Base-by-base conservation (phyloP, 2,797 vertebrate genomes). In the Hybognathus amarus region DNA sequence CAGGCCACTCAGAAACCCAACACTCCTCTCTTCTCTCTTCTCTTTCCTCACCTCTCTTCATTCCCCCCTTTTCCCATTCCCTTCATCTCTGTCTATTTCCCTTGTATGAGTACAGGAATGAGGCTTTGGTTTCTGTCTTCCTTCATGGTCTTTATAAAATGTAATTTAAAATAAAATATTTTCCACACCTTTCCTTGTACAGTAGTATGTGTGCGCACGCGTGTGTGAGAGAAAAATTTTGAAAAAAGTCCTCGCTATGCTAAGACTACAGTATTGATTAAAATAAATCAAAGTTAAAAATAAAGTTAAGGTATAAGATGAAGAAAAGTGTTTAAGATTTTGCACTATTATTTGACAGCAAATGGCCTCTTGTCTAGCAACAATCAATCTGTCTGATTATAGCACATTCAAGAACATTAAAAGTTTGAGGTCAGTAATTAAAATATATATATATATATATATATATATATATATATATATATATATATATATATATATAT, bases 1-100 rank as follows among this genome's bases (percentile, higher is more conserved):
- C 76, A 89, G 93, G 87, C 89, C 85, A 90, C 82, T 73, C 68
- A 86, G 93, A 93, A 94, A 95, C 92, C 85, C 76, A 86, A 94
- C 89, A 89, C 88, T 80, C 30, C 68, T 77, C 79, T 54, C 61
- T 75, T 83, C 85, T 83, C 85, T 77, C 75, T 40, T 80, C 36
- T 81, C 77, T 70, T 69, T 86, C 76, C 69, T 67, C 82, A 68
- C 81, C 61, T 84, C 82, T 69, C 68, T 52, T 75, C 40, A 70
- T 84, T 76, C 45, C 77, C 47, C 68, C 27, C 42, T 50, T 59
- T 74, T 77, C 77, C 73, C 45, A 85, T 70, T 77, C 67, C 69
- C 74, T 84, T 77, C 67, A 82, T 79, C 50, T 76, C 73, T 10
- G n/a, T 85, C 36, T 38, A 84, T 79, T 56, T 66, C 42, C 74